These are phyloP conservation scores for Laticauda colubrina DNA, from an alignment of 2,113 vertebrate genomes.

Conservation along the genomic window DNA sequence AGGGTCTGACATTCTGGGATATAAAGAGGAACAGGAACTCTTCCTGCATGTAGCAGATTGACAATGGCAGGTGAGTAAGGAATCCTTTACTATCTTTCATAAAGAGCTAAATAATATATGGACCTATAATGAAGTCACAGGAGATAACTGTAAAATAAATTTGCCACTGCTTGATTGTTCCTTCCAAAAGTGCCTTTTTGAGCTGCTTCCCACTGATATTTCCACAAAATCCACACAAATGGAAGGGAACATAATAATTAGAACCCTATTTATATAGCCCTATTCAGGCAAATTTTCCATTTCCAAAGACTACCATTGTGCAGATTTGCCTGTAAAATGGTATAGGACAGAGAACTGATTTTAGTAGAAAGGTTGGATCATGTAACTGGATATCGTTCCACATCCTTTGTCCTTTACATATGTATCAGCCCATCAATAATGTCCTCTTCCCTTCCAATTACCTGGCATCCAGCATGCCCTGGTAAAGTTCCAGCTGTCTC, in stretches of 20 bases:
- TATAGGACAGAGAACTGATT: neutral
- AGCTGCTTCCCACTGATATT: neutral
- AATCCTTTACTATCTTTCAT: neutral
- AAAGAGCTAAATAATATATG: neutral
- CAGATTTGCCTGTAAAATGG: neutral
- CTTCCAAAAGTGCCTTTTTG: neutral
- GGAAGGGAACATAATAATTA: neutral
- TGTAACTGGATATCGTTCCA: neutral
- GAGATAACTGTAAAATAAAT: neutral
- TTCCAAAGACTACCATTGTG: neutral
- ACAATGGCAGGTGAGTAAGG: neutral
- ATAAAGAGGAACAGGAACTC: neutral
- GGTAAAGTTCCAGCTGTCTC: constrained; percentile 90
- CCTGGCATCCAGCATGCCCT: constrained; percentile 91
- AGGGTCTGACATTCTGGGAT: neutral
- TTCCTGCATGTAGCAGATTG: neutral
- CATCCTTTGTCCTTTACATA: neutral
- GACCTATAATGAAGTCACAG: neutral
- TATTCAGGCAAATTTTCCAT: neutral
- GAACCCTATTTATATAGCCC: neutral
- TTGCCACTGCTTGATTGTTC: too few species aligned
- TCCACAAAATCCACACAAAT: neutral
- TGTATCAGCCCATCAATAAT: rapidly evolving
- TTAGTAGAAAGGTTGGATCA: neutral
- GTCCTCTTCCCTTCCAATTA: constrained; percentile 16